phyloP scores from a whole-genome alignment of 2,113 vertebrate species.

The Irena cyanogastra region DNA sequence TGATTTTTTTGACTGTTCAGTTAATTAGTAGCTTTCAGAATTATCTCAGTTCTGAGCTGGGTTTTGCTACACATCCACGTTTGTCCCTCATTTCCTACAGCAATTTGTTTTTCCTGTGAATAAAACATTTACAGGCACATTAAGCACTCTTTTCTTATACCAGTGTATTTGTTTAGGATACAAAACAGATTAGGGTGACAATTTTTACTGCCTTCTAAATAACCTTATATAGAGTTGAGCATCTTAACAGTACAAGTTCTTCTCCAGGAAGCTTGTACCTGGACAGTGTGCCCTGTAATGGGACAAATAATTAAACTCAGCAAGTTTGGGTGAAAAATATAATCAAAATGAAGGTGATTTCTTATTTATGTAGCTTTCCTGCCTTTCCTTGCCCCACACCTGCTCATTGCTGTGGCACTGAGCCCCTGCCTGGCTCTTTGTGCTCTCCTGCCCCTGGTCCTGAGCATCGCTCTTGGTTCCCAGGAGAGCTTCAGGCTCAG shows the following conservation, averaged over 20 bases:
- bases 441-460: not conserved
- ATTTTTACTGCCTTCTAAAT: not conserved
- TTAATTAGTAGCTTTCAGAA: not conserved
- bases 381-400: not conserved
- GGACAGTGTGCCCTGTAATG: not conserved
- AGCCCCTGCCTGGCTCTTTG: not conserved
- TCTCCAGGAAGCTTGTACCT: not conserved
- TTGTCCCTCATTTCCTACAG: not conserved
- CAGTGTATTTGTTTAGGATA: not conserved
- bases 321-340: not conserved
- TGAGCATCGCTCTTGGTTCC: not conserved
- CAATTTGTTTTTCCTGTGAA: not conserved
- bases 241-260: not conserved
- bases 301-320: not conserved
- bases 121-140: not conserved
- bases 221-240: not conserved
- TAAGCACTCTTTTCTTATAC: not conserved
- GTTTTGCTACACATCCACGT: fast-evolving
- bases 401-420: not conserved
- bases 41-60: not conserved
- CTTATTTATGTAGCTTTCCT: not conserved
- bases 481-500: not conserved
- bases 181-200: not conserved
- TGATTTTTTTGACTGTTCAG: not conserved
- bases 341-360: not conserved